Base-by-base conservation (phyloP, 2,113 vertebrate genomes). In the Bufo bufo region DNA sequence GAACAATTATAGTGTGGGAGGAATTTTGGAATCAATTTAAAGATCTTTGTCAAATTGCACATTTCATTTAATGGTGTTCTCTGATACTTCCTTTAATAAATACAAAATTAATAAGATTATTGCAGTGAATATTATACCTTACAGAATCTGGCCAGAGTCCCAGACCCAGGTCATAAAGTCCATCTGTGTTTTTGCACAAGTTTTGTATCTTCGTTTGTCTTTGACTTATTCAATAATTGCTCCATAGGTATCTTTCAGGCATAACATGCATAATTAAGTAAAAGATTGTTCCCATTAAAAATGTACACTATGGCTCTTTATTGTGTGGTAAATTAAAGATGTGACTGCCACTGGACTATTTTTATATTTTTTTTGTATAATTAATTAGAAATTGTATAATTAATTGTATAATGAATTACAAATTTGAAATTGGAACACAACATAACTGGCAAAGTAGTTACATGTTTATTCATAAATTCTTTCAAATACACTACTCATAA, bases 161-260 rank as follows among this genome's bases (percentile, higher is more conserved):
- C 83, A 85, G 83, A 85, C 14, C 45, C 83, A 85, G 83, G 83
- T 85, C 83, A 85, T 85, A 85, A 85, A 85, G 83, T 85, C 66
- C 66, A 85, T 85, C 50, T 43, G 50, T 72, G 66, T 58, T 66
- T 85, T 85, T 85, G 66, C 58, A 66, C 23, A 74, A 74, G 50
- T 72, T 74, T 74, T 85, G 69, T 58, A 74, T 85, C 69, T 71
- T 85, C 52, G 74, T 84, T 84, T 74, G 82, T 74, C 50, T 85
- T 71, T 84, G 65, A 71, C 66, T 54, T 74, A n/a, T 72, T 74
- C 49, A 45, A n/a, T 43, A 85, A 33, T 58, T 33, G 33, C 23
- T 33, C 19, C 10, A 45, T 43, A 17, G 13, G 66, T 12, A 74
- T 85, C 56, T 58, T 10, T 74, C n/a, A 58, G 13, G 33, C 6